Evolutionary conservation across 2,113 vertebrate species (phyloP), one percentile per base, ranked within the genome.

Genomic region (Aythya baeri): DNA sequence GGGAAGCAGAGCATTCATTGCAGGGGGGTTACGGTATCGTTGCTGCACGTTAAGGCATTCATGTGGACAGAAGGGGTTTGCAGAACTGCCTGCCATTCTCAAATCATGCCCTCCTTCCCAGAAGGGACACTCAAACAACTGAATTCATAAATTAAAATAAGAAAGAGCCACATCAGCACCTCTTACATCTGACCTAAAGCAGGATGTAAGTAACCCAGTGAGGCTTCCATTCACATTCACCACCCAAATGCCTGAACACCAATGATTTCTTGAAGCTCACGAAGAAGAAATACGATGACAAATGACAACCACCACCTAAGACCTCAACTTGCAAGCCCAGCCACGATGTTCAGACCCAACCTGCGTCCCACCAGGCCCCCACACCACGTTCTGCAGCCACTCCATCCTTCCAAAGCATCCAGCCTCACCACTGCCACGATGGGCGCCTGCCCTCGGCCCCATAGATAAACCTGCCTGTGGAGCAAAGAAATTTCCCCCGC

Each of bases 391-490:
- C 55, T 34, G 41, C 12, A 46, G 29, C 17, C 4, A 0, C n/a
- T 81, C 61, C 2, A 4, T 38, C 23, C 26, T 67, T 9, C 62
- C 57, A 3, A 62, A 66, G 16, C 38, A 41, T 41, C 5, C 25
- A 72, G 18, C 7, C 18, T 3, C 72, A 29, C 50, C 0, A 0
- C 31, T 23, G 52, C 31, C 29, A 11, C 8, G 43, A 36, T 0
- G 3, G 83, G 50, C 23, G 27, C 57, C 63, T 86, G 27, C 74
- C 6, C 0, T 0, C 0, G 0, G 29, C 43, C 12, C 0, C 0
- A 3, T 7, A 41, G 34, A 31, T 59, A 59, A 79, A 32, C 41
- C 1, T 10, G 25, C 10, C 52, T 2, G 0, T 3, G 6, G 1
- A 80, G 7, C 63, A 34, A 36, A 65, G 31, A 59, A 8, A 31